Evolutionary conservation across 2,797 vertebrate species (phyloP), one percentile per base, ranked within the genome.

Genomic region (Sebastes cheni): DNA sequence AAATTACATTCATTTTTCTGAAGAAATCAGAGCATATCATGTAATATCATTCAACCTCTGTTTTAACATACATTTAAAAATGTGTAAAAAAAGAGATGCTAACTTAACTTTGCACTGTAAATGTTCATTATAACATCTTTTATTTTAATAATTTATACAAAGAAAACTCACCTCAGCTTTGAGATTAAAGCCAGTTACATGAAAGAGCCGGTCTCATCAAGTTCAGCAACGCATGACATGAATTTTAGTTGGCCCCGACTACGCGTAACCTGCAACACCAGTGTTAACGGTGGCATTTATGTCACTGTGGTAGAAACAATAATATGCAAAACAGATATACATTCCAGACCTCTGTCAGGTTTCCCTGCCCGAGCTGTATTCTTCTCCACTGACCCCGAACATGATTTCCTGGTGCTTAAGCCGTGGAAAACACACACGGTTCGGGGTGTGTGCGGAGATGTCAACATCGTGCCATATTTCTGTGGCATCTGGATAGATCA

Each of bases 401-500:
- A 34, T 77, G 82, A 92, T 89, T 92, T 91, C 91, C 91, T 93
- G 91, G 92, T 95, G 91, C 92, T 94, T 93, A 93, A 92, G 80
- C 76, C 39, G 66, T 74, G 79, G 77, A 88, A 90, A 91, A 86
- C 84, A 87, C 76, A 78, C 82, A 85, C 62, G 69, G 81, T 81
- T 61, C 29, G 76, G 90, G 90, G 46, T 50, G 46, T 84, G 87
- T 87, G 70, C 55, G 60, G 80, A 58, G 82, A 92, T 80, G 89
- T 91, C 90, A 88, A 92, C 86, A 88, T 83, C 79, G 67, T 84
- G 88, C 91, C 91, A 93, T 93, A 93, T 94, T 94, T 92, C 82
- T 74, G 89, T 93, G 95, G 94, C 96, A 96, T 95, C 95, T 96
- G 96, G 95, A 96, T 95, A 59, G 88, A 93, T 95, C 95, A 88